Evolutionary conservation across 1,140 invertebrate genomes (phyloP).

Genomic region (Drosophila watanabei): DNA sequence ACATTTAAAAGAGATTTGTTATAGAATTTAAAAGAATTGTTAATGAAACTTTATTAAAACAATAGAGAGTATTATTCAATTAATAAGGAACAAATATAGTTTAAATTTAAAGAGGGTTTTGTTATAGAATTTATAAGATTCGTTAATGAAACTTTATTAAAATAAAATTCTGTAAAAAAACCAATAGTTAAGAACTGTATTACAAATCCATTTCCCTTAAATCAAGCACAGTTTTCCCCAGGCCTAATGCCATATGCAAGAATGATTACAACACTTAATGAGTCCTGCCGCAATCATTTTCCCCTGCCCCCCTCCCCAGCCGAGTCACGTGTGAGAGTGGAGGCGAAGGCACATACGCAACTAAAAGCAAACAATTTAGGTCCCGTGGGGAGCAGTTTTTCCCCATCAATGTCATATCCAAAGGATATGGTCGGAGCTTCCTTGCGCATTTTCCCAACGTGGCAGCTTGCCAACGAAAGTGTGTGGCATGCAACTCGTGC

Average conservation of each 20-base stretch:
- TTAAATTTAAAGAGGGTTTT: no score
- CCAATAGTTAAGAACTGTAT: neutral
- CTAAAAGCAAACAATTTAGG: conserved; percentile 78
- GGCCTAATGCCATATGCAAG: conserved; percentile 1
- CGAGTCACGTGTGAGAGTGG: conserved; percentile 54
- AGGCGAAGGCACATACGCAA: conserved; percentile 14
- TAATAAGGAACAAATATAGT: neutral
- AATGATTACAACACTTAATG: conserved; percentile 56
- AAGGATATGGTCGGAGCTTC: conserved; percentile 51
- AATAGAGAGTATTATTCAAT: no score
- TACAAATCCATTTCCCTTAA: neutral
- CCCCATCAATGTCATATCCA: conserved; percentile 13
- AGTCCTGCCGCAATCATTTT: conserved; percentile 47
- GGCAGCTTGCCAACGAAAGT: conserved; percentile 59
- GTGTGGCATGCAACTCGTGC: conserved; percentile 14
- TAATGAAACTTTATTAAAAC: neutral
- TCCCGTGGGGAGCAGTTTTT: neutral
- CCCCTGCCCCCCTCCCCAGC: neutral
- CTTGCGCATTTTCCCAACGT: conserved; percentile 53
- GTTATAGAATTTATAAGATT: no score
- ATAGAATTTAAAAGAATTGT: neutral
- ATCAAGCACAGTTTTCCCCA: neutral
- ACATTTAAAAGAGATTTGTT: neutral
- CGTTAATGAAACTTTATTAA: no score
- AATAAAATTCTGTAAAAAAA: no score